Percentiles rank a stretch among this genome's conserved stretches.
Conservation (phyloP, 2,113 vertebrate genomes). For the Tiliqua scincoides region DNA sequence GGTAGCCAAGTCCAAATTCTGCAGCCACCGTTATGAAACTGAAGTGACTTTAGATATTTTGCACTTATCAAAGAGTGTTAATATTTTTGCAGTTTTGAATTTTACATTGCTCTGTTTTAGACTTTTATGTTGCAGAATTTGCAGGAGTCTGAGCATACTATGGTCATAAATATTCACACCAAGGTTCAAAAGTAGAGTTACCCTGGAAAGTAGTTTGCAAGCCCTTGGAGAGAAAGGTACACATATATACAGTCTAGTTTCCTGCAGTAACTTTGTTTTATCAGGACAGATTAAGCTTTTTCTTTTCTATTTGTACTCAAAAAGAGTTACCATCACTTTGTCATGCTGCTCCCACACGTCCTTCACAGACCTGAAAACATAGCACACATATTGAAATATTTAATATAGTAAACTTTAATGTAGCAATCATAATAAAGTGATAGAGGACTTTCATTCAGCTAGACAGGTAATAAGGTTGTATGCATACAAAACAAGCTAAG, state of each 20-base stretch:
- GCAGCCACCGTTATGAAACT: not conserved
- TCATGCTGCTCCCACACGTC: constrained; percentile 68
- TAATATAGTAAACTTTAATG: not conserved
- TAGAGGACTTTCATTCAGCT: not conserved
- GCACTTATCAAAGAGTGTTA: not conserved
- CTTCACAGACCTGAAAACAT: constrained; percentile 62
- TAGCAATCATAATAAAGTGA: not conserved
- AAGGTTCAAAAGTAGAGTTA: not conserved
- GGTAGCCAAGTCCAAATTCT: not conserved
- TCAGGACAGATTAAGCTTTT: not conserved
- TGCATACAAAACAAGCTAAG: not conserved
- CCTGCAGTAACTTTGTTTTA: not conserved
- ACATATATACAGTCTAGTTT: not conserved
- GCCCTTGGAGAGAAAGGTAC: not conserved
- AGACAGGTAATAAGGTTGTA: not conserved
- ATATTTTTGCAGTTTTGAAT: not conserved
- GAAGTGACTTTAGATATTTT: not conserved
- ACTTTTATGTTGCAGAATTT: not conserved
- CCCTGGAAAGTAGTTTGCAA: not conserved
- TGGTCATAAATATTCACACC: not conserved
- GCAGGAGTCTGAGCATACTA: not conserved
- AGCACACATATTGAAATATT: not conserved
- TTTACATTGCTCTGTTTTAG: not conserved
- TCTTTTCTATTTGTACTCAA: not conserved
- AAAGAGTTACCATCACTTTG: constrained; percentile 55